Evolutionary conservation across 2,888 invertebrate species (phyloP).

Genomic region (Cheilosia impressa): DNA sequence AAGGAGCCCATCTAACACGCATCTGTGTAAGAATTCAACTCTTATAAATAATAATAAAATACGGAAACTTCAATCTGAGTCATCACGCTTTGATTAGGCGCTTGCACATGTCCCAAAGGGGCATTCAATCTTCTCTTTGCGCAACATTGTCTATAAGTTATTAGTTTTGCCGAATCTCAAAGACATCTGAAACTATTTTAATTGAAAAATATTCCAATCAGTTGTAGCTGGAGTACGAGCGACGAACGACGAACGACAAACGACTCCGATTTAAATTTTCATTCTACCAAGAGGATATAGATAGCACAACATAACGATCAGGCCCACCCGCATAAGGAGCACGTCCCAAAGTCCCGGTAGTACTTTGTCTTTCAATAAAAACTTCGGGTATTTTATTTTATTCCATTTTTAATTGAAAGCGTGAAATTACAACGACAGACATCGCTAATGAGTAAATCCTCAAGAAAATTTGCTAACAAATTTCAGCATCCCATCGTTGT

Average conservation of each 20-base stretch:
- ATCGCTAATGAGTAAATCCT: conserved; percentile 74
- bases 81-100: background rate
- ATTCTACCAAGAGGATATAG: background rate
- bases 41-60: too few relatives aligned
- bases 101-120: background rate
- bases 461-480: conserved; percentile 58
- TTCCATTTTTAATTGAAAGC: conserved; percentile 73
- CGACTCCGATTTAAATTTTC: background rate
- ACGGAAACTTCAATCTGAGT: too few relatives aligned
- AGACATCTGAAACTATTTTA: conserved; percentile 19
- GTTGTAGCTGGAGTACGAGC: background rate
- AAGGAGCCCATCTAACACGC: too few relatives aligned
- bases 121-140: background rate
- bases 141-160: background rate
- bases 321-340: conserved; percentile 7
- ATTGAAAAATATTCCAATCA: conserved; percentile 33
- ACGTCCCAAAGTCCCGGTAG: conserved; percentile 1
- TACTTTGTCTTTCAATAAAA: conserved; percentile 57
- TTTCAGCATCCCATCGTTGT: conserved; percentile 41
- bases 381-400: conserved; percentile 45
- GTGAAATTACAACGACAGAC: conserved; percentile 71
- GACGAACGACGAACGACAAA: background rate
- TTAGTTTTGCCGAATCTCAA: conserved; percentile 4
- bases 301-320: background rate
- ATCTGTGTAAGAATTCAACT: too few relatives aligned